Evolutionary conservation across 37 sponge, comb jelly and placozoan species (phyloP), one percentile per base, ranked within the genome.

Genomic region (Oopsacas minuta): DNA sequence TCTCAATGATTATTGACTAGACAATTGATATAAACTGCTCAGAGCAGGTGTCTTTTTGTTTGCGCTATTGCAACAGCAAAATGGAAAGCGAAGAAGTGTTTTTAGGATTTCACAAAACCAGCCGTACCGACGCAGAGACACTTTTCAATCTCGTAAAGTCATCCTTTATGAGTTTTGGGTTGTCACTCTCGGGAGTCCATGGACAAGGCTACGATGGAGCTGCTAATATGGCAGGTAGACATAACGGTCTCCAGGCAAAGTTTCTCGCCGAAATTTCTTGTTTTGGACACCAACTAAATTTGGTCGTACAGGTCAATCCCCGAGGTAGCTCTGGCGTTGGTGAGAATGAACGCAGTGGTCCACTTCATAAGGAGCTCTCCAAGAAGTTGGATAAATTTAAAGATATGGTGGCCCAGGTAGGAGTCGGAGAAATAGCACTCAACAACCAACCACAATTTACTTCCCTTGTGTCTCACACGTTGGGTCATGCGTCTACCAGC

Each of bases 61-160:
- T 61, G 75, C 75, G 75, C 22, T 61, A 32, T 61, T 61, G 75
- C 75, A 61, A 61, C 22, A 12, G 22, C 22, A 3, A 61, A 20
- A 61, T 61, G 75, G 75, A 61, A 61, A 12, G 75, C 30, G 75
- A 61, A 61, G 75, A 61, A 61, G 75, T 61, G 22, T 61, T 61
- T 61, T 61, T 61, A 12, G 75, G 75, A 20, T 61, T 61, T 61
- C 75, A 61, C 75, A 61, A 12, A 3, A 61, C 75, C 75, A 12
- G 17, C 22, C 75, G 75, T 61, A 61, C 30, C 22, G 75, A n/a
- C 30, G 7, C 75, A 61, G 75, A 12, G 22, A 61, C 7, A 12
- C 75, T 61, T 61, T 12, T 61, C 22, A 61, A 12, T 12, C 75
- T 61, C 22, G 30, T 61, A 61, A 61, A 61, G 75, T 20, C 17